Conservation (phyloP, 2,888 invertebrate species). For the Ctena decussata region DNA sequence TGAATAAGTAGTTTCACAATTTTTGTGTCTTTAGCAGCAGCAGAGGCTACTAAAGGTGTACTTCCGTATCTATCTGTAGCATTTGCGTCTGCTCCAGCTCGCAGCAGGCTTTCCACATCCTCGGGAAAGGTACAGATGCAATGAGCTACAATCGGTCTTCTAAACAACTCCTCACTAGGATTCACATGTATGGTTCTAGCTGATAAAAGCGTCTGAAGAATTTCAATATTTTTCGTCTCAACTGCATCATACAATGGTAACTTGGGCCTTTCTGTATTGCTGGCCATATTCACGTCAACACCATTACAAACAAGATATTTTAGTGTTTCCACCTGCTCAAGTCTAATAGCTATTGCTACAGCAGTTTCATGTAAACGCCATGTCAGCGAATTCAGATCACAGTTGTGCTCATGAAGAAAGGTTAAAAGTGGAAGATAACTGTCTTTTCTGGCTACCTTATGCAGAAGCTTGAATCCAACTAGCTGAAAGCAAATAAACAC, state of each 20-base stretch:
- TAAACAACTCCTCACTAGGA: too few species aligned
- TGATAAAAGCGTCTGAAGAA: conserved; percentile 54
- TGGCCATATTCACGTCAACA: conserved; percentile 63
- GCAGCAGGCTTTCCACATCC: conserved; percentile 57
- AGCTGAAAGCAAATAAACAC: not conserved
- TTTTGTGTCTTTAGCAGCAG: conserved; percentile 59
- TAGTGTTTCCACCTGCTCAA: conserved; percentile 31
- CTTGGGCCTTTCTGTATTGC: conserved; percentile 38
- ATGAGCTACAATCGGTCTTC: too few species aligned
- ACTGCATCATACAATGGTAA: conserved; percentile 66
- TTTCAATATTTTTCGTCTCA: conserved; percentile 51
- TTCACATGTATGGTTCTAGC: conserved; percentile 51
- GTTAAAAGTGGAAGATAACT: not conserved
- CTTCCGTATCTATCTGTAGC: conserved; percentile 44
- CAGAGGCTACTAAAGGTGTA: conserved; percentile 67
- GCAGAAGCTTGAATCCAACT: not conserved
- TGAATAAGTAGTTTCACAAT: conserved; percentile 51
- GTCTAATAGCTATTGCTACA: conserved; percentile 61
- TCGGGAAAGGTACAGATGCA: too few species aligned
- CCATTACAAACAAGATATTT: conserved; percentile 51
- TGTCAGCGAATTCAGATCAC: conserved; percentile 61
- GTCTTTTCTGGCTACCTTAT: not conserved
- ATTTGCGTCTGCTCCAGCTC: conserved; percentile 71
- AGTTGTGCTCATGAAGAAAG: not conserved
- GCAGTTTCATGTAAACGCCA: conserved; percentile 57